Evolutionary conservation across 2,797 vertebrate species (phyloP), one percentile per base, ranked within the genome.

Genomic region (Falco concolor): DNA sequence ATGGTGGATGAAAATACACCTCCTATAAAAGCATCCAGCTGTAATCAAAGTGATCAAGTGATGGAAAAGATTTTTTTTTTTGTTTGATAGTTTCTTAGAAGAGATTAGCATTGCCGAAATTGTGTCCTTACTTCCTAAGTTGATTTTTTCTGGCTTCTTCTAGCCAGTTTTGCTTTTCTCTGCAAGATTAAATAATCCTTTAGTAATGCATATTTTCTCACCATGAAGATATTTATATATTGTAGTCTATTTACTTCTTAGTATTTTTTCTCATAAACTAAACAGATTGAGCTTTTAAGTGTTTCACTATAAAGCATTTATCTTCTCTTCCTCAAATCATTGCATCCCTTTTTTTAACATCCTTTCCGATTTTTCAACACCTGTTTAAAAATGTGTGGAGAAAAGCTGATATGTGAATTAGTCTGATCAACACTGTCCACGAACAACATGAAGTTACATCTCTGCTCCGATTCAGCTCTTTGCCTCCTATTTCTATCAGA

Each of bases 221-320:
- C 14, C 0, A 0, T 74, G 86, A 92, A 94, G 70, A 73, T 92
- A 91, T 88, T 96, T 93, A 53, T 89, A 67, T 32, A 77, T 76
- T 64, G 47, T 81, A 45, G 56, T 60, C 87, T 90, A 82, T 91
- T 93, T 95, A 76, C 56, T 93, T 78, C 57, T 94, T 87, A 63
- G 54, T 79, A 75, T 82, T 95, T 89, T 90, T 92, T 79, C 70
- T 91, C 72, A 60, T 94, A 82, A 96, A 50, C 52, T 57, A 94
- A 95, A 86, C 85, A 88, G 77, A 93, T 89, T 79, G 91, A 95
- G 74, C 40, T 91, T 94, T 77, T 87, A 94, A 93, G 45, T 64
- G 28, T 79, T 94, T 87, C 56, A 27, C 74, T 63, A 24, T 91
- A 93, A 95, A 91, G 20, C 50, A 77, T 96, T 94, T 95, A 40